Conservation (phyloP, 2,113 vertebrate genomes). For the Chascanopsetta lugubris region DNA sequence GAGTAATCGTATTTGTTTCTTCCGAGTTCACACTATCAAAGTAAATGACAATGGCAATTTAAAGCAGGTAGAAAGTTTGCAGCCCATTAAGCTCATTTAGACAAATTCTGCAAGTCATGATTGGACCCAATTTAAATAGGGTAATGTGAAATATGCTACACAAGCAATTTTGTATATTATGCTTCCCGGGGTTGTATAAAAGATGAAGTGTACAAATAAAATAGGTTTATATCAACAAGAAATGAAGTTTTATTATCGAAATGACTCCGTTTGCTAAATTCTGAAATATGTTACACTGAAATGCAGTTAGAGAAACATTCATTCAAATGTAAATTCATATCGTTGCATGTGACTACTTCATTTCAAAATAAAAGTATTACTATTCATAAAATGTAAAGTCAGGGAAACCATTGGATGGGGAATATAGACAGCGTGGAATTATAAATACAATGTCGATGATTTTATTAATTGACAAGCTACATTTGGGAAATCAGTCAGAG, state of each 20-base stretch:
- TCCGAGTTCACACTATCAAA: too few species aligned
- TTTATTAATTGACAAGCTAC: not conserved
- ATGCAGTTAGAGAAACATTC: too few species aligned
- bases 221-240: too few species aligned
- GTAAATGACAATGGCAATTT: too few species aligned
- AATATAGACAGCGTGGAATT: not conserved
- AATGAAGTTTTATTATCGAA: too few species aligned
- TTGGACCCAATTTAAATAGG: conserved; percentile 5
- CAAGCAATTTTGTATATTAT: too few species aligned
- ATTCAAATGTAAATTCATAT: too few species aligned
- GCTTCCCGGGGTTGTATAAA: too few species aligned
- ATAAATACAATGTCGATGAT: not conserved
- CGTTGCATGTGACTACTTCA: not conserved
- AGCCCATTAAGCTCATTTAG: not conserved
- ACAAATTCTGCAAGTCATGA: too few species aligned
- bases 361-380: not conserved
- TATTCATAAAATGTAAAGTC: not conserved
- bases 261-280: too few species aligned
- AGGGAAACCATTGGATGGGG: not conserved
- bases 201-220: too few species aligned
- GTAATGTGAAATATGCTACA: not conserved
- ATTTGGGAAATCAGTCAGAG: not conserved
- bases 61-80: not conserved
- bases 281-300: too few species aligned
- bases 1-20: not conserved